Evolutionary conservation across 2,797 vertebrate species (phyloP), one percentile per base, ranked within the genome.

Genomic region (Sphenodon punctatus): DNA sequence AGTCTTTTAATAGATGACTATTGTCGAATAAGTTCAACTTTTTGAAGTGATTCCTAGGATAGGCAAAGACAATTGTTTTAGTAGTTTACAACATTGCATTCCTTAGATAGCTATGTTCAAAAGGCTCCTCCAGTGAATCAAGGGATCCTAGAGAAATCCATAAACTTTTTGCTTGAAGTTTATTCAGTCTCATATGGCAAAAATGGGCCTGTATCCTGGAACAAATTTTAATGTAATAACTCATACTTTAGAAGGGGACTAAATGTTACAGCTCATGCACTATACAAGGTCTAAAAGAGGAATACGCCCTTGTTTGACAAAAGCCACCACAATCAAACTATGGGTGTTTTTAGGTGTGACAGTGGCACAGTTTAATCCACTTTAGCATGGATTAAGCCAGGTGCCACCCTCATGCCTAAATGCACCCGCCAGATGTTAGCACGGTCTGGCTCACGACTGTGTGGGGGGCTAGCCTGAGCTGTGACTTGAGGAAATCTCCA

Each of bases 161-260:
- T 63, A 60, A 79, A 41, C 8, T 20, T 69, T 75, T 13, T 42
- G 38, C 51, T 66, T 78, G 49, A 3, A 56, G 59, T 3, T 19
- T 80, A n/a, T 82, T 43, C 7, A 27, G 76, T 16, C 59, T 80
- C 63, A 68, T 80, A 27, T 80, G 48, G 85, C 63, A 86, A 67
- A 45, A 75, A 15, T 20, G 48, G 45, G 19, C 32, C 15, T 15
- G 34, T 55, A 55, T 4, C 45, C 81, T 88, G 79, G 65, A 75
- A 64, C 11, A 77, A 3, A 2, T 45, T 56, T 41, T 19, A 74
- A 45, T 10, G 19, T 61, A 75, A 58, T 42, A 63, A 41, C 4
- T 81, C 6, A 23, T 77, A 23, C 49, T 80, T 67, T 39, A 66
- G 60, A 66, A 79, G 77, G 72, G 25, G 36, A 36, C 39, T 42